These are phyloP conservation scores for Parazoanthus darwini DNA, from an alignment of 92 coral and sea anemone species.

Conservation along the genomic window DNA sequence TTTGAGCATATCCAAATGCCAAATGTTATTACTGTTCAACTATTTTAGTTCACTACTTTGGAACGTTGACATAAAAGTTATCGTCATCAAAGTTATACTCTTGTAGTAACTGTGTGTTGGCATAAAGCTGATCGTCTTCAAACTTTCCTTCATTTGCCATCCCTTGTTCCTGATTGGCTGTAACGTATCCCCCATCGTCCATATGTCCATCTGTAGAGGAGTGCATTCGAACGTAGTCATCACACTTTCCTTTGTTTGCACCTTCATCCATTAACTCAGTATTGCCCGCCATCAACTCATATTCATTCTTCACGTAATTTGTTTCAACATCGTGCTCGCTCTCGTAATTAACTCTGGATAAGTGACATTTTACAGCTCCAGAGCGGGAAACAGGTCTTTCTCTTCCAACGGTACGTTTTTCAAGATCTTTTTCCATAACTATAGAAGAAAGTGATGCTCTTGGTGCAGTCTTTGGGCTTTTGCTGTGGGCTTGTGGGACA, in stretches of 20 bases:
- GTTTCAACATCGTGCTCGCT: not conserved
- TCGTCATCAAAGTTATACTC: not conserved
- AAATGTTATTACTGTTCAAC: not conserved
- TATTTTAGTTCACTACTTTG: not conserved
- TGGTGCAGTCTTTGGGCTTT: not conserved
- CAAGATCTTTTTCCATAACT: not conserved
- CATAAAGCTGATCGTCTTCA: not conserved
- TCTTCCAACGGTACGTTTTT: not conserved
- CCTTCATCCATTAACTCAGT: not conserved
- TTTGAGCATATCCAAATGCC: too few species aligned
- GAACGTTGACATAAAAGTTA: not conserved
- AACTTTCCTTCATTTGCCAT: not conserved
- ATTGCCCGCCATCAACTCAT: not conserved
- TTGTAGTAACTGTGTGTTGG: not conserved
- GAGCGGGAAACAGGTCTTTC: not conserved
- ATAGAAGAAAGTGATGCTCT: not conserved
- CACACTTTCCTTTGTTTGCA: not conserved
- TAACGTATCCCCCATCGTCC: not conserved
- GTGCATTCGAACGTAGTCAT: not conserved
- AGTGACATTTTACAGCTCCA: slow-evolving; percentile 1
- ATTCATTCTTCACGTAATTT: not conserved
- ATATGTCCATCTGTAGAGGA: not conserved
- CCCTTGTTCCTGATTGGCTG: not conserved
- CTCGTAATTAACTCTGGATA: not conserved
- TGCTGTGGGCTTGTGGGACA: not conserved